Evolutionary conservation across 2,113 vertebrate species (phyloP), one percentile per base, ranked within the genome.

Genomic region (Xyliphius kryptos): DNA sequence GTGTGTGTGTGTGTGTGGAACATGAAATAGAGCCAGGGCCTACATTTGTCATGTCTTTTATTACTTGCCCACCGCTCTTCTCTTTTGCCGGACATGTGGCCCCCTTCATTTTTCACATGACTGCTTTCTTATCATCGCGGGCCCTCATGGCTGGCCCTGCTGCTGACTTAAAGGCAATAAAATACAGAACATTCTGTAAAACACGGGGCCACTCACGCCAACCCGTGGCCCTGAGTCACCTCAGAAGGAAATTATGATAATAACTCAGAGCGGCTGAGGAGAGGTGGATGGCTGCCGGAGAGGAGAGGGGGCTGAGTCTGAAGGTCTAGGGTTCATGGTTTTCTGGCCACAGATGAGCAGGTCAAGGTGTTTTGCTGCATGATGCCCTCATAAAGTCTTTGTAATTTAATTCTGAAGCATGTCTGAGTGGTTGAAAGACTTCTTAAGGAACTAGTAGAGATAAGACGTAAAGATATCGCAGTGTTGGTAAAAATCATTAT

Each of bases 31-130:
- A 77, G 81, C 80, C 77, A 22, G 61, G 61, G 76, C 80, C 72
- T 80, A 85, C 89, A 85, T 92, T 89, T 82, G 87, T 93, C 91
- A 90, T 88, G 85, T 90, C 88, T 90, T 95, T 93, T 94, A 93
- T 89, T 90, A 87, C 86, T 88, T 86, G 80, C 75, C 84, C 22
- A 81, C 77, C 77, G 81, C 73, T 72, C 74, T 69, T 82, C 82
- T 86, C 83, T 77, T n/a, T 74, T 79, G 79, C 66, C 44, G 75
- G 80, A 76, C 77, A 73, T 75, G 74, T 73, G 82, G 80, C 76
- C 81, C 89, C 81, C 87, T 92, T 94, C 93, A 96, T 97, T 97
- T 97, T 93, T 92, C 93, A 97, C 91, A 90, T 93, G 89, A 93
- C 83, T 93, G 90, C 79, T 87, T 95, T 94, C 89, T 89, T 89